phyloP scores from a whole-genome alignment of 2,797 vertebrate genomes.

The Acipenser transmontanus region DNA sequence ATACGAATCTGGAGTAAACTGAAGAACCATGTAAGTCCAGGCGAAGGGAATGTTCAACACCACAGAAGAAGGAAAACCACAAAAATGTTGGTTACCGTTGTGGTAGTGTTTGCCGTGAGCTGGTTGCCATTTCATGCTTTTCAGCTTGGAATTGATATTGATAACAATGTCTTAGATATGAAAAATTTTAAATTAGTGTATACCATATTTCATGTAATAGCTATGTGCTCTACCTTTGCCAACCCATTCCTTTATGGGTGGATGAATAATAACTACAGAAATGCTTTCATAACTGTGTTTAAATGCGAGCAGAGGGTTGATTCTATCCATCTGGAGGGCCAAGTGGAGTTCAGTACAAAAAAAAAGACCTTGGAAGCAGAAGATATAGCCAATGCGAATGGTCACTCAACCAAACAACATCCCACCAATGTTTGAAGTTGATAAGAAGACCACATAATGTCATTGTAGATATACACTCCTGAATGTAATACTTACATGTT shows the following conservation, averaged over 20 bases:
- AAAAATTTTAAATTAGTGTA: conserved; percentile 89
- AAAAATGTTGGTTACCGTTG: conserved; percentile 87
- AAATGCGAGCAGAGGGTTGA: conserved; percentile 62
- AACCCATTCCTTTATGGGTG: conserved; percentile 93
- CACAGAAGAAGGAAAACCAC: conserved; percentile 79
- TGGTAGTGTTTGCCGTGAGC: conserved; percentile 85
- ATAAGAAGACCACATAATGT: background rate
- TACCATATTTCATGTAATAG: conserved; percentile 82
- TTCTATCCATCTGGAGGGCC: conserved; percentile 58
- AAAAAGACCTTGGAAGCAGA: conserved; percentile 34
- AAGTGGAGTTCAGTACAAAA: conserved; percentile 49
- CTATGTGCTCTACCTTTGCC: conserved; percentile 90
- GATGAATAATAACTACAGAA: conserved; percentile 93
- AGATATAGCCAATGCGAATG: conserved; percentile 8
- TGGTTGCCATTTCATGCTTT: conserved; percentile 91
- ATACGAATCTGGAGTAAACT: conserved; percentile 83
- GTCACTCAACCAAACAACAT: conserved; percentile 47
- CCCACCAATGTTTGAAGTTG: conserved; percentile 54
- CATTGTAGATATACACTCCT: too few relatives aligned
- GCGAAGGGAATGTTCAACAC: conserved; percentile 54
- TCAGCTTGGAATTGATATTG: conserved; percentile 85
- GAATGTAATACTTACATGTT: too few relatives aligned
- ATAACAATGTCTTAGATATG: conserved; percentile 72
- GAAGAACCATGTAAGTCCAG: conserved; percentile 64
- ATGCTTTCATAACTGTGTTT: conserved; percentile 78